phyloP scores from a whole-genome alignment of 2,888 invertebrate genomes.

The Lepeophtheirus nordmannii region DNA sequence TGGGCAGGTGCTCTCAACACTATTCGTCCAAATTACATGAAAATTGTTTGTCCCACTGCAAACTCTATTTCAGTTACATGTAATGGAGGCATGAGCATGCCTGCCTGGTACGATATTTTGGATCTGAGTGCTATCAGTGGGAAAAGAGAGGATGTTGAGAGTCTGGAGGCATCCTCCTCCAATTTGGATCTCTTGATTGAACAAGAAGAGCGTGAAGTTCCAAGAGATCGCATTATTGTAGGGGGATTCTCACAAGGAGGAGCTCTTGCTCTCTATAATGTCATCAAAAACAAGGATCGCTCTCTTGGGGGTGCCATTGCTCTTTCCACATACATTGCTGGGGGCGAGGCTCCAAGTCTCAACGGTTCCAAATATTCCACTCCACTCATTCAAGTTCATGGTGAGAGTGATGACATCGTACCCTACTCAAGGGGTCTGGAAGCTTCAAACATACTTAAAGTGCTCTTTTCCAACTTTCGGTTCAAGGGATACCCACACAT shows the following conservation, averaged over 20 bases:
- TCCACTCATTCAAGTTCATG: slow-evolving; percentile 17
- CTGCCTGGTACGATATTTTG: slow-evolving; percentile 23
- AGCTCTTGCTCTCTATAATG: slow-evolving; percentile 17
- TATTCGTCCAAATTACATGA: slow-evolving; percentile 20
- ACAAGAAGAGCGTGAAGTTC: slow-evolving; percentile 3
- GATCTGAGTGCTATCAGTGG: not conserved
- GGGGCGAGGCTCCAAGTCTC: not conserved
- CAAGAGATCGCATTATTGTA: slow-evolving; percentile 6
- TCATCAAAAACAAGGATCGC: not conserved
- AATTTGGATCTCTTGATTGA: slow-evolving; percentile 14
- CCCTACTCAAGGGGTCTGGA: slow-evolving; percentile 1
- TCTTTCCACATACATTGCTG: slow-evolving; percentile 18
- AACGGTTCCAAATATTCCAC: not conserved
- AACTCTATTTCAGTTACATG: slow-evolving; percentile 14
- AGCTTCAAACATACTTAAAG: not conserved
- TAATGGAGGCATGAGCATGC: slow-evolving; percentile 21
- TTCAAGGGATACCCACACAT: slow-evolving; percentile 15
- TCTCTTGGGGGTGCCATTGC: slow-evolving; percentile 12
- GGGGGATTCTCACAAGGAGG: slow-evolving; percentile 25
- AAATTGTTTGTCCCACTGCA: slow-evolving; percentile 24
- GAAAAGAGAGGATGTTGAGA: slow-evolving; percentile 18
- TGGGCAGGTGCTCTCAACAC: slow-evolving; percentile 25
- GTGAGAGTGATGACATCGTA: slow-evolving; percentile 13
- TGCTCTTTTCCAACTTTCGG: not conserved
- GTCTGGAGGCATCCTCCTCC: slow-evolving; percentile 6